Evolutionary conservation across 2,888 invertebrate species (phyloP).

Genomic region (Melieria crassipennis): DNA sequence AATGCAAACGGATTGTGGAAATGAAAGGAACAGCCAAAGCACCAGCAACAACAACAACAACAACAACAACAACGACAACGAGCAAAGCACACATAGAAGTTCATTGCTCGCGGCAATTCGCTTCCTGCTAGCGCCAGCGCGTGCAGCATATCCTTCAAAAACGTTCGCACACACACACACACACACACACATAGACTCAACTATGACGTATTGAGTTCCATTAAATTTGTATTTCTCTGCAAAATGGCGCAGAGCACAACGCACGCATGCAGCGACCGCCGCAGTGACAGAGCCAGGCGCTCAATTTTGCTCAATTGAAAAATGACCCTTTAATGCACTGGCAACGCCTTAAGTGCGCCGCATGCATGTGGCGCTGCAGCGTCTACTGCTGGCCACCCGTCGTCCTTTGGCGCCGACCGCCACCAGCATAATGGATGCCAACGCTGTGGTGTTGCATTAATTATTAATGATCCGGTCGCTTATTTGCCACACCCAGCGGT

Average conservation of each 20-base stretch:
- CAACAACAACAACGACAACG: background rate
- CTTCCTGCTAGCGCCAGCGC: background rate
- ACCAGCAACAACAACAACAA: background rate
- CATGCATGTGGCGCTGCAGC: background rate
- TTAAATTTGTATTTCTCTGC: no score
- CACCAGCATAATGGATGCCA: conserved; percentile 13
- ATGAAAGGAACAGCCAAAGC: background rate
- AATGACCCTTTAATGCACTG: conserved; percentile 43
- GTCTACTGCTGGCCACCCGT: background rate
- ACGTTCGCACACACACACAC: conserved; percentile 44
- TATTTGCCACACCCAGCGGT: background rate
- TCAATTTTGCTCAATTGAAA: conserved; percentile 26
- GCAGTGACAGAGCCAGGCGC: no score
- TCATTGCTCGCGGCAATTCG: conserved; percentile 59
- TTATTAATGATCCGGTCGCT: conserved; percentile 14
- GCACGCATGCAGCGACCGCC: no score
- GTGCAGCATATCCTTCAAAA: conserved; percentile 31
- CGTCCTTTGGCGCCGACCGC: background rate
- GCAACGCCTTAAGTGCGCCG: conserved; percentile 43
- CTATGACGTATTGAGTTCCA: no score
- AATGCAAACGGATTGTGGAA: conserved; percentile 8
- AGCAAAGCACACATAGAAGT: conserved; percentile 41
- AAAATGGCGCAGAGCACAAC: no score
- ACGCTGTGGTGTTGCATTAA: background rate
- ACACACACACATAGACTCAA: conserved; percentile 28